A percentile compares a stretch with the other conserved stretches of the same genome.
These are phyloP conservation scores for Vultur gryphus DNA, from an alignment of 2,797 vertebrate genomes.

Conservation along the genomic window DNA sequence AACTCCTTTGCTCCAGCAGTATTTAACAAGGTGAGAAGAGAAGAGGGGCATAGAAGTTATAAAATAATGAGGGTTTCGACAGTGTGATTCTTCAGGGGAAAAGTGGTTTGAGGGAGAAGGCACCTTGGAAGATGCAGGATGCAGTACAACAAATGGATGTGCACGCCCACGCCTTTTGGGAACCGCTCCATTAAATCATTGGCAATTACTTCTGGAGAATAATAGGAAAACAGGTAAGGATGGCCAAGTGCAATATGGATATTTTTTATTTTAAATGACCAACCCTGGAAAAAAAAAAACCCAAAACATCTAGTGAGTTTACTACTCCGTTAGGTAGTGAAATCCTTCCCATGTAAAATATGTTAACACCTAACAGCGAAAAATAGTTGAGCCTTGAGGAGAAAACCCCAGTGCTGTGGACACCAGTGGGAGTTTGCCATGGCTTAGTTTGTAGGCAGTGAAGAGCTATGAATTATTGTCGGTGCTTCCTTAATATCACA, in stretches of 20 bases:
- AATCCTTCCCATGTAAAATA: neutral
- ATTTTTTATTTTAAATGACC: neutral
- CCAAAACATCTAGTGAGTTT: neutral
- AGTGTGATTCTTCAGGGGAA: slow-evolving; percentile 46
- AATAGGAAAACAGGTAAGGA: neutral
- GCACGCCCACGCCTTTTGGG: neutral
- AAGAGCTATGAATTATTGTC: neutral
- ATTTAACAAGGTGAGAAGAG: slow-evolving; percentile 64
- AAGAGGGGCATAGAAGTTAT: slow-evolving; percentile 63
- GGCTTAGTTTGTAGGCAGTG: neutral
- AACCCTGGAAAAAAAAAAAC: neutral
- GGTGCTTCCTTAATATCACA: neutral
- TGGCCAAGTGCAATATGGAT: neutral
- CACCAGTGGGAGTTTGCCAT: fast-evolving
- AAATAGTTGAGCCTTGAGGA: neutral
- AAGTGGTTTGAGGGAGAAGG: neutral
- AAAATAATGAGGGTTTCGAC: slow-evolving; percentile 69
- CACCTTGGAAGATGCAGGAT: neutral
- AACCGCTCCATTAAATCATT: fast-evolving
- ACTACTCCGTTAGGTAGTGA: neutral
- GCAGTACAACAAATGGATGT: neutral
- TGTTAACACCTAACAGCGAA: neutral
- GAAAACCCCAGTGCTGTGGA: neutral
- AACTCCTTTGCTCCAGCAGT: slow-evolving; percentile 60
- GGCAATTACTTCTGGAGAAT: neutral